Base-by-base conservation (phyloP, 2,888 invertebrate genomes). In the Apocheima hispidaria region DNA sequence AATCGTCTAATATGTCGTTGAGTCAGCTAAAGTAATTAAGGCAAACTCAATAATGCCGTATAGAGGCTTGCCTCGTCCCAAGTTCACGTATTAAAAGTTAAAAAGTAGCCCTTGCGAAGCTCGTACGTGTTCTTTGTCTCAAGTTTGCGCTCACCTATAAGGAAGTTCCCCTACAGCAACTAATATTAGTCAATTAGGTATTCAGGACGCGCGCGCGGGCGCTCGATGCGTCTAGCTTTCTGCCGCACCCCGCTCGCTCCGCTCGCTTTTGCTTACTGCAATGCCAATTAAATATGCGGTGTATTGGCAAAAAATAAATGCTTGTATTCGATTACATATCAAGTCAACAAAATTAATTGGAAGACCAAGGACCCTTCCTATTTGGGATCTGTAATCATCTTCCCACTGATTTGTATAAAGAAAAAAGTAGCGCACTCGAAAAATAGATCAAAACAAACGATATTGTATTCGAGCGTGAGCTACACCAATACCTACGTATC, bases 141-240 rank as follows among this genome's bases (percentile, higher is more conserved):
- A 86, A 89, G 87, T 89, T 88, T 80, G 79, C 80, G 82, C 83
- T 85, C 87, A 90, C 90, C 88, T 90, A 83, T 84, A 82, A 84
- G 87, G 83, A 88, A 89, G 86, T 86, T 88, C 82, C 85, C 86
- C 84, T 80, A 75, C 76, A 82, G 82, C 86, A 87, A 89, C 90
- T 90, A 90, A 91, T 90, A 90, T 90, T 89, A 90, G 86, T 86
- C 87, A 89, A 91, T 92, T 91, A 91, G 86, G 89, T 92, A 92
- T 92, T 92, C 92, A 90, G 88, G 83, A 73, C 89, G 88, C 89
- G 89, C 71, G 79, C 79, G 77, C 83, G 79, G 84, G 84, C 84
- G 81, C 83, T 83, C 79, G 73, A 78, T 77, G 79, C 81, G 84
- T 82, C 85, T 80, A 79, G 77, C 78, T 46, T 46, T 79, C 81